These are phyloP conservation scores for Hydra vulgaris DNA, from an alignment of 30 jellyfish, hydroid and myxozoan species.

Conservation along the genomic window DNA sequence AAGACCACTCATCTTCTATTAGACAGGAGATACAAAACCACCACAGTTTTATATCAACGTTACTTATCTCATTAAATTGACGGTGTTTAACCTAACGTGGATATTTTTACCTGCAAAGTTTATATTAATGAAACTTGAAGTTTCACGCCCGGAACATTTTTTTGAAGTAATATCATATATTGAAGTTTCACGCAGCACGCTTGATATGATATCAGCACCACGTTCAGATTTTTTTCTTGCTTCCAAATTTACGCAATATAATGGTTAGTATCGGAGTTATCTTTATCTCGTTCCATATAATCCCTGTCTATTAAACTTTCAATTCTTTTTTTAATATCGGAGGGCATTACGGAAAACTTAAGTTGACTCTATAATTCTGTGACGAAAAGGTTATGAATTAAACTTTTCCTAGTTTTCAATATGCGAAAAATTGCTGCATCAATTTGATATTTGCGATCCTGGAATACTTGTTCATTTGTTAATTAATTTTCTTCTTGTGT, in stretches of 20 bases:
- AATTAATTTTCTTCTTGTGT: conserved; percentile 88
- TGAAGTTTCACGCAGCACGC: no score
- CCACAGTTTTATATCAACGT: no score
- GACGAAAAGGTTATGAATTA: conserved; percentile 68
- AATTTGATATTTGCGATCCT: conserved; percentile 91
- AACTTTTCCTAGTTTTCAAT: conserved; percentile 73
- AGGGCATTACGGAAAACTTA: conserved; percentile 94
- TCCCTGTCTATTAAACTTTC: conserved; percentile 94
- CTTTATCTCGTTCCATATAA: conserved; percentile 96
- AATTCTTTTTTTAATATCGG: conserved; percentile 83
- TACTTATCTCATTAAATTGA: no score
- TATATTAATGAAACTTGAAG: no score
- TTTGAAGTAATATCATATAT: no score
- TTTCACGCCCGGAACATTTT: no score
- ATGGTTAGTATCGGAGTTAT: conserved; percentile 76
- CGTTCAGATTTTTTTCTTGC: no score
- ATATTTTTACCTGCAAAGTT: no score
- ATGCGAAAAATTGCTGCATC: conserved; percentile 97
- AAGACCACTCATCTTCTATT: no score
- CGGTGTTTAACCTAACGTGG: no score
- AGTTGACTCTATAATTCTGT: conserved; percentile 85
- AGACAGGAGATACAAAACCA: no score
- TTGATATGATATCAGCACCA: no score
- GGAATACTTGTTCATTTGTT: conserved; percentile 95
- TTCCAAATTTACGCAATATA: conserved; percentile 56